Percentiles rank a stretch among this genome's conserved stretches.
Evolutionary conservation across 2,113 vertebrate genomes (phyloP).

Genomic region (Sardina pilchardus): DNA sequence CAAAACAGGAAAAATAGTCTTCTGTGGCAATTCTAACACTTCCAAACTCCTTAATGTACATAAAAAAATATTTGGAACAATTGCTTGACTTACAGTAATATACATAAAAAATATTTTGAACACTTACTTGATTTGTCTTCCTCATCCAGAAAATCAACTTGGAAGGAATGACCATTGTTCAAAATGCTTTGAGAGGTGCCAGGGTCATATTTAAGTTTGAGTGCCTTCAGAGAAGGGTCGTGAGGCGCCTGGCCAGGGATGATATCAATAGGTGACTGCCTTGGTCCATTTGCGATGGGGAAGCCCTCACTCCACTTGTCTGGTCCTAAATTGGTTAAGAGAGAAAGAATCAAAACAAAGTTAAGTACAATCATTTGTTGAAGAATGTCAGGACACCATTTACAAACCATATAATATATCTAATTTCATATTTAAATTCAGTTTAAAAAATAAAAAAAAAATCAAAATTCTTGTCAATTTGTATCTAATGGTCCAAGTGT

Average conservation of each 20-base stretch:
- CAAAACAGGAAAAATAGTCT: background rate
- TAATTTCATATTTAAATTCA: background rate
- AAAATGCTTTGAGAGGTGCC: conserved; percentile 81
- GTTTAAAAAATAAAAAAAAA: too few relatives aligned
- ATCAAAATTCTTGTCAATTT: background rate
- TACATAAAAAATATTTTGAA: background rate
- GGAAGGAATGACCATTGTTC: conserved; percentile 91
- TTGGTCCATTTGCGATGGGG: conserved; percentile 81
- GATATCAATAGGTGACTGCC: conserved; percentile 94
- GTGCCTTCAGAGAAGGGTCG: conserved; percentile 77
- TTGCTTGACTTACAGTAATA: conserved; percentile 91
- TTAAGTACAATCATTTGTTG: background rate
- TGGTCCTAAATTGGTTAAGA: conserved; percentile 75
- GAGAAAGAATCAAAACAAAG: background rate
- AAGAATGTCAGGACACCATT: background rate
- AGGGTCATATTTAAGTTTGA: conserved; percentile 82
- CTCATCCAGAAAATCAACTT: conserved; percentile 86
- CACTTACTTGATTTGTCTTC: conserved; percentile 85
- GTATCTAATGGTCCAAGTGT: background rate
- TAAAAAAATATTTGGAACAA: conserved; percentile 34
- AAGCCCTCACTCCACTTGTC: conserved; percentile 80
- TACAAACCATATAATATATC: background rate
- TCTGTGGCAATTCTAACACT: background rate
- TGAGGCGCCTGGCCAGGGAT: conserved; percentile 78
- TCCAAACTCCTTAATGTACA: background rate